These are phyloP conservation scores for Synchiropus splendidus DNA, from an alignment of 2,113 vertebrate genomes.

Conservation along the genomic window DNA sequence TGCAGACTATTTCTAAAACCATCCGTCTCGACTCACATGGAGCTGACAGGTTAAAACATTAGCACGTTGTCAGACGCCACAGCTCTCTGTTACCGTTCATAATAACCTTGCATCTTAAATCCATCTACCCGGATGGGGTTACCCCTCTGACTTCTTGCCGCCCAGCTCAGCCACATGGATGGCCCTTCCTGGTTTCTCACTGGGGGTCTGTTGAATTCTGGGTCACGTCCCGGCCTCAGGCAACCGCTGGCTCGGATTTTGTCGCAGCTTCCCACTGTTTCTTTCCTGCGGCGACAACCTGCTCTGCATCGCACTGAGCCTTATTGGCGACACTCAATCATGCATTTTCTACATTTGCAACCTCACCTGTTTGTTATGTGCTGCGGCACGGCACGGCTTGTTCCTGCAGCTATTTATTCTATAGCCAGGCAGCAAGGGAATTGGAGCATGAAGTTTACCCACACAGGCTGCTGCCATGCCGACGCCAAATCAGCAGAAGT, in stretches of 20 bases:
- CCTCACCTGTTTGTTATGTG: constrained; percentile 47
- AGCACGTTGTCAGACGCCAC: constrained; percentile 47
- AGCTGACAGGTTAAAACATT: constrained; percentile 55
- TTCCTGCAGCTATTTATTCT: constrained; percentile 56
- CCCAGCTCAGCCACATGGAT: constrained; percentile 13
- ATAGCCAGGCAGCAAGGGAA: constrained; percentile 62
- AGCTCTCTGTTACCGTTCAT: constrained; percentile 37
- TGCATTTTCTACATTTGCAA: neutral
- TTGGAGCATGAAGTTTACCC: constrained; percentile 32
- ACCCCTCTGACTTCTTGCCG: constrained; percentile 32
- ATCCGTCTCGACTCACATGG: constrained; percentile 43
- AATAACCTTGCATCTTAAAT: constrained; percentile 28
- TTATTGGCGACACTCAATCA: neutral
- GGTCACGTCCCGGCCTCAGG: constrained; percentile 42
- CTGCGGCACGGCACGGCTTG: constrained; percentile 29
- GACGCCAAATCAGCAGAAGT: too few relatives aligned
- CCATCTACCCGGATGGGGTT: constrained; percentile 34
- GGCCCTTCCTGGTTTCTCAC: constrained; percentile 29
- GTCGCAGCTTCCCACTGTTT: constrained; percentile 37
- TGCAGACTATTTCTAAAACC: constrained; percentile 50
- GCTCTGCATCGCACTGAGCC: constrained; percentile 20
- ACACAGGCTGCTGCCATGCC: too few relatives aligned
- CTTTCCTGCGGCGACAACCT: constrained; percentile 28
- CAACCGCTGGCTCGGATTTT: constrained; percentile 26
- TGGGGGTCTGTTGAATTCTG: constrained; percentile 44